Percentiles rank a stretch among this genome's conserved stretches.
These are phyloP conservation scores for Chrysaora quinquecirrha DNA, from an alignment of 30 jellyfish, hydroid and myxozoan species.

Conservation along the genomic window DNA sequence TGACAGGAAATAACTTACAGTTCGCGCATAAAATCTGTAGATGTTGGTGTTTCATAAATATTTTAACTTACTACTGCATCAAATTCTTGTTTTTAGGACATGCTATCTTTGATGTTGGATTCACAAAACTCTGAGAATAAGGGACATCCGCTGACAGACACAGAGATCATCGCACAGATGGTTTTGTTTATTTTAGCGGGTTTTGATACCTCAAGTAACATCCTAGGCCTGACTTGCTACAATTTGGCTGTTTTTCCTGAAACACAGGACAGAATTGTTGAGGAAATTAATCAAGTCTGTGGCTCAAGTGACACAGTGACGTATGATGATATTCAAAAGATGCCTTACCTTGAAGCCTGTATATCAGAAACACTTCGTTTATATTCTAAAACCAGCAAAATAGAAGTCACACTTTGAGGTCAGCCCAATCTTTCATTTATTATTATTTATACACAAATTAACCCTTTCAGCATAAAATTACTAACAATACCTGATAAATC, in stretches of 20 bases:
- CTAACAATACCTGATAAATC: too few species aligned
- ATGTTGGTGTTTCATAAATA: too few species aligned
- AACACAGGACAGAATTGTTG: conserved; percentile 55
- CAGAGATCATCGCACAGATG: conserved; percentile 62
- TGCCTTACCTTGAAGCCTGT: conserved; percentile 73
- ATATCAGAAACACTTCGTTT: conserved; percentile 62
- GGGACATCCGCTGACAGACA: conserved; percentile 61
- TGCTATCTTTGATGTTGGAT: conserved; percentile 56
- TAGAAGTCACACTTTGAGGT: too few species aligned
- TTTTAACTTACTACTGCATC: too few species aligned
- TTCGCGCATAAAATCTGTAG: too few species aligned
- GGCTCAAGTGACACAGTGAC: conserved; percentile 27
- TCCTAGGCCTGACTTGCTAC: conserved; percentile 37
- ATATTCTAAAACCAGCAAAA: too few species aligned
- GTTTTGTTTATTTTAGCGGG: conserved; percentile 68
- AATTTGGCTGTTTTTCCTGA: conserved; percentile 57
- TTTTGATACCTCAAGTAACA: conserved; percentile 65
- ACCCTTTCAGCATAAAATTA: too few species aligned
- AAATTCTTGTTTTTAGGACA: too few species aligned
- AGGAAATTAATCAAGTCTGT: conserved; percentile 38
- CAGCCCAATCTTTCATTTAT: too few species aligned
- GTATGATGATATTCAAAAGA: conserved; percentile 45
- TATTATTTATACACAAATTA: too few species aligned
- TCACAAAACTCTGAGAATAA: conserved; percentile 61
- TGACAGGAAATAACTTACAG: too few species aligned